These are phyloP conservation scores for Euwallacea similis DNA, from an alignment of 1,140 invertebrate species.

Conservation along the genomic window DNA sequence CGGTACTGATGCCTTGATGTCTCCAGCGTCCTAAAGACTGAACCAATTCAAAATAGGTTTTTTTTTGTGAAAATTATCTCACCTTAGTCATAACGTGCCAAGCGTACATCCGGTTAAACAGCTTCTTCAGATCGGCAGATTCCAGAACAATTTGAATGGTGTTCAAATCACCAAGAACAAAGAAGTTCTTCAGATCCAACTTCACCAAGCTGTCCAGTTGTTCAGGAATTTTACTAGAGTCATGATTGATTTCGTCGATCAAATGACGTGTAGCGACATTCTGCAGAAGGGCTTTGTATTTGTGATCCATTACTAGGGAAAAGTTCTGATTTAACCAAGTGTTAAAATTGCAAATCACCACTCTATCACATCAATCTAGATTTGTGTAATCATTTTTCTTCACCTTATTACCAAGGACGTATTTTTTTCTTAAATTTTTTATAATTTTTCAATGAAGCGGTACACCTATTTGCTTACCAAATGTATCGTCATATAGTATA, in stretches of 20 bases:
- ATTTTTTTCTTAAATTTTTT: too few relatives aligned
- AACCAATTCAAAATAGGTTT: background rate
- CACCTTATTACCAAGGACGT: too few relatives aligned
- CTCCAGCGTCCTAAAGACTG: conserved; percentile 63
- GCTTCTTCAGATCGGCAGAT: conserved; percentile 44
- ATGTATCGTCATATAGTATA: conserved; percentile 84
- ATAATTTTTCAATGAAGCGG: too few relatives aligned
- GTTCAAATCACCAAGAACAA: conserved; percentile 71
- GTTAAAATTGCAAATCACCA: too few relatives aligned
- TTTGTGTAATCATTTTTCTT: too few relatives aligned
- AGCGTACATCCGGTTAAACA: conserved; percentile 59
- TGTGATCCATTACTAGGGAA: conserved; percentile 81
- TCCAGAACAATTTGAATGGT: conserved; percentile 72
- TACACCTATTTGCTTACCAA: conserved; percentile 61
- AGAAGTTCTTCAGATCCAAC: conserved; percentile 86
- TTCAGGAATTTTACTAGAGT: conserved; percentile 57
- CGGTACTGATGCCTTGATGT: conserved; percentile 66
- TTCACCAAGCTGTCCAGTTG: conserved; percentile 74
- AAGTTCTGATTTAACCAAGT: too few relatives aligned
- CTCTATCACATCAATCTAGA: too few relatives aligned
- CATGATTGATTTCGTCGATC: conserved; percentile 66
- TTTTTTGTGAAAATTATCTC: background rate
- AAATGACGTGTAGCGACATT: conserved; percentile 87
- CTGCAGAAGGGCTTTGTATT: conserved; percentile 84
- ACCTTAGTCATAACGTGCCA: conserved; percentile 64